phyloP scores from a whole-genome alignment of 1,140 invertebrate species.

The Leptinotarsa texana region DNA sequence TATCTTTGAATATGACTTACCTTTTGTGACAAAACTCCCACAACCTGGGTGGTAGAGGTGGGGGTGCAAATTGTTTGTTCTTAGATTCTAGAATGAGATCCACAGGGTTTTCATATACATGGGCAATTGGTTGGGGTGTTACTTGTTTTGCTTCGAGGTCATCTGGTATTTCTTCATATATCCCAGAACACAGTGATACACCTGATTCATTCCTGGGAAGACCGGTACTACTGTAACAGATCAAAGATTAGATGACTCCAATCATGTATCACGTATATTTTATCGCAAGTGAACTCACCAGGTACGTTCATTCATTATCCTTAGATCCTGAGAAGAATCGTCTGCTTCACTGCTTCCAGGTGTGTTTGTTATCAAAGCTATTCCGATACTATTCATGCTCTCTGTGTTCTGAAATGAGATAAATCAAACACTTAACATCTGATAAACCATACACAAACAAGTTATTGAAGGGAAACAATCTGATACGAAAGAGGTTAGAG shows the following conservation, averaged over 20 bases:
- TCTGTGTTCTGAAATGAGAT: constrained; percentile 17
- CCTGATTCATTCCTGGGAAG: constrained; percentile 56
- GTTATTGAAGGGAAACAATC: too few species aligned
- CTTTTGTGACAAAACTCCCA: constrained; percentile 8
- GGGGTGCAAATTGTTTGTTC: constrained; percentile 40
- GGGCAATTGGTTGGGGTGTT: constrained; percentile 30
- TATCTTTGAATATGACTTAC: neutral
- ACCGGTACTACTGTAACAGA: constrained; percentile 21
- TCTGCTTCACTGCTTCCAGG: constrained; percentile 54
- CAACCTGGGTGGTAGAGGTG: constrained; percentile 47
- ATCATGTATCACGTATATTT: neutral
- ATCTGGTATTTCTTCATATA: constrained; percentile 60
- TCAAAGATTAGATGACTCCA: neutral
- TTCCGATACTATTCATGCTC: constrained; percentile 52
- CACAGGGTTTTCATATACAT: constrained; percentile 50
- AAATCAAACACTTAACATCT: too few species aligned
- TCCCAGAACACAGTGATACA: constrained; percentile 60
- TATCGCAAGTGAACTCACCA: neutral
- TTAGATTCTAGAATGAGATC: constrained; percentile 42
- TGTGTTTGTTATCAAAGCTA: constrained; percentile 54
- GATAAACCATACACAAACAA: too few species aligned
- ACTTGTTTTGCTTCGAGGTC: constrained; percentile 20
- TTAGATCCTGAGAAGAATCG: constrained; percentile 45
- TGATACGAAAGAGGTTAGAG: too few species aligned
- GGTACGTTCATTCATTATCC: neutral